Base-by-base conservation (phyloP, 2,888 invertebrate genomes). In the Glomeris marginata region DNA sequence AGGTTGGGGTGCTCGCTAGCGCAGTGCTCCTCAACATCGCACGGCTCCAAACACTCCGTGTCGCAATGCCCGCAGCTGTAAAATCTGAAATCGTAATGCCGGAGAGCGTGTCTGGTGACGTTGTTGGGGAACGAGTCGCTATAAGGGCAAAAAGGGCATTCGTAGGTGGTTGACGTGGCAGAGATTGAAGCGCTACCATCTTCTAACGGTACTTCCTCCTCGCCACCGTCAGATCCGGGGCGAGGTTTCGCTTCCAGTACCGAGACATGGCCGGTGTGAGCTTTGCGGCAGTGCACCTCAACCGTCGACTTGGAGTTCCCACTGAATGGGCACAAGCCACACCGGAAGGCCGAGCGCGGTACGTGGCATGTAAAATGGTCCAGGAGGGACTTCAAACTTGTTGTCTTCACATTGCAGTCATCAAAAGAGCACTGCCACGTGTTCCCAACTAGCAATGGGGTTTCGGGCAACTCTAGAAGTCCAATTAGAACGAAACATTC, bases 291-390 rank as follows among this genome's bases (percentile, higher is more conserved):
- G 15, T 50, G 50, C 8, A 13, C 50, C 45, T 2, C 50, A 20
- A 10, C 44, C 18, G 33, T 50, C 40, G 18, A 50, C 40, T 50
- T 44, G 8, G 50, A 50, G 34, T 40, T 50, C 10, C 50, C 50
- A 33, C 45, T 50, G n/a, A 50, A n/a, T 33, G 10, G 38, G 45
- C 50, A 50, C n/a, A 45, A 50, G 2, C 50, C 50, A 28, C 50
- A 50, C 1, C 33, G 50, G 36, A 42, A 50, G 13, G 33, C 22
- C 3, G 45, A 34, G 38, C 40, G 41, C 11, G 45, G 50, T 4
- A 50, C n/a, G 21, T 50, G 50, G 2, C 45, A 45, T 36, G 44
- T 40, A 2, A 50, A 33, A 15, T 50, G 50, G 8, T 28, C 28
- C 28, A 28, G 28, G 8, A 28, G 28, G 8, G 28, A 28, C 28